Evolutionary conservation across 2,888 invertebrate species (phyloP), one percentile per base, ranked within the genome.

Genomic region (Coleophora flavipennella): DNA sequence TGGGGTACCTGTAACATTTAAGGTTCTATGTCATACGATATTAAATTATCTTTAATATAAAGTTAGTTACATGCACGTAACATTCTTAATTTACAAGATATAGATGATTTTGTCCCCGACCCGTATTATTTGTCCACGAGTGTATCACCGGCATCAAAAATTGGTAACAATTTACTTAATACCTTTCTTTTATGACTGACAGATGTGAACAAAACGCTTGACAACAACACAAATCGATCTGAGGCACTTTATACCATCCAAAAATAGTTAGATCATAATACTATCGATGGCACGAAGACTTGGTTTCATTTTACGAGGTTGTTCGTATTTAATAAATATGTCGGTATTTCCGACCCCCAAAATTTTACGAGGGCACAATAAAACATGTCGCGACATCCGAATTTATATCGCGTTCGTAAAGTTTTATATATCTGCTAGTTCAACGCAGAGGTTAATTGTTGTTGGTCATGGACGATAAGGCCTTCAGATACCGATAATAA

Each of bases 331-430:
- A 83, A 72, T 84, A 84, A 84, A 83, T 83, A 81, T 80, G 76
- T 80, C 76, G 79, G 80, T 76, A 68, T 78, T 74, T 80, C 69
- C 80, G 78, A 72, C 73, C 75, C 81, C 80, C 69, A 76, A 38
- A 79, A 83, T 79, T 84, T 84, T 81, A 84, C 80, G 81, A 78
- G 55, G 54, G 62, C 56, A 74, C 80, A 83, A 79, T 83, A 84
- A 84, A 84, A 81, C 81, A 83, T 83, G 84, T 83, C 83, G 77
- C 83, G 83, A 76, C 80, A 83, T 74, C 74, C 64, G 73, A 84
- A 84, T 83, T 83, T 84, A 83, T 83, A 81, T 71, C n/a, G 77
- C 77, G 78, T 76, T 80, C 81, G 83, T 84, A 84, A 84, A 84
- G 75, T 84, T 84, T 84, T 81, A 83, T 83, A 77, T 68, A 78